phyloP scores from a whole-genome alignment of 2,797 vertebrate species.

The Fundulus diaphanus region DNA sequence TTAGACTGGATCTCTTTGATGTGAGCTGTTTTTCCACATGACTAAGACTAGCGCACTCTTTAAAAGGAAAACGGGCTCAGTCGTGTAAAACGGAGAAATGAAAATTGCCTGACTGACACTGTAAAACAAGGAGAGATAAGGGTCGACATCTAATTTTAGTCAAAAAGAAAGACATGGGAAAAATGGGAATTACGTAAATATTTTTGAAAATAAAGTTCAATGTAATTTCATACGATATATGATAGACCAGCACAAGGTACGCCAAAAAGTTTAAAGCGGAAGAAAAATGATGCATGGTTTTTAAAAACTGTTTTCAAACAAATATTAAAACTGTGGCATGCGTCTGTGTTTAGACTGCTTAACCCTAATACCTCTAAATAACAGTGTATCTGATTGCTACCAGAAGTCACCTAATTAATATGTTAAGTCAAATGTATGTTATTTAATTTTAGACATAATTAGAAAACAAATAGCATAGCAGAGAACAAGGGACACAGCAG shows the following conservation, averaged over 20 bases:
- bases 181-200: not conserved
- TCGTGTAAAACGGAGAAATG: conserved; percentile 20
- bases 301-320: not conserved
- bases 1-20: conserved; percentile 64
- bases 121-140: conserved; percentile 24
- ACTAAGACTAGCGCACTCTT: conserved; percentile 23
- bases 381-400: not conserved
- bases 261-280: not conserved
- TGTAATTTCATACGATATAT: not conserved
- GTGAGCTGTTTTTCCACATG: conserved; percentile 45
- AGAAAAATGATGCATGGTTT: not conserved
- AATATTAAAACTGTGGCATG: not conserved
- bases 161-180: not conserved
- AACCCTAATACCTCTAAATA: not conserved
- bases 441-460: not conserved
- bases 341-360: not conserved
- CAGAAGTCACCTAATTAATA: not conserved
- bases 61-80: conserved; percentile 49
- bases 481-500: not conserved
- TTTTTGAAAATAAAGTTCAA: not conserved
- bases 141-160: conserved; percentile 7
- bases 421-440: not conserved
- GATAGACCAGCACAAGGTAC: not conserved
- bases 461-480: not conserved
- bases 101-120: conserved; percentile 51